phyloP scores from a whole-genome alignment of 2,888 invertebrate genomes.

The Teleogryllus oceanicus region DNA sequence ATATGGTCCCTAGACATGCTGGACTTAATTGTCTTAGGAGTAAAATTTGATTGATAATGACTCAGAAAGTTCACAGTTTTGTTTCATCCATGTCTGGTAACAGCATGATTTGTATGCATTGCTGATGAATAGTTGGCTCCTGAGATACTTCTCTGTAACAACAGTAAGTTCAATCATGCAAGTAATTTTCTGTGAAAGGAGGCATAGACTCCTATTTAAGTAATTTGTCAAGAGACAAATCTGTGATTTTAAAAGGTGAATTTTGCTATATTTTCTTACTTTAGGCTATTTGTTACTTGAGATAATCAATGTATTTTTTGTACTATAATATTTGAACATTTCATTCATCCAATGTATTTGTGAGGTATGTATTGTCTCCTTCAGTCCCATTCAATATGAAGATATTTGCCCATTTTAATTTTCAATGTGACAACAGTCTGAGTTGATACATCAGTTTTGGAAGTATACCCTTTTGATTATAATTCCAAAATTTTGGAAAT shows the following conservation, averaged over 20 bases:
- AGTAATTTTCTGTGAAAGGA: not conserved
- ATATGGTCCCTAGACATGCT: no score
- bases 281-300: slow-evolving; percentile 18
- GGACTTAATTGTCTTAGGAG: no score
- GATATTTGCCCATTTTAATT: not conserved
- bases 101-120: not conserved
- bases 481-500: not conserved
- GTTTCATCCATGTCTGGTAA: no score
- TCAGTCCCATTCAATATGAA: slow-evolving; percentile 5
- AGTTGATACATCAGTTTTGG: not conserved
- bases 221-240: not conserved
- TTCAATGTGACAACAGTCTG: not conserved
- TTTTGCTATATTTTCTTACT: slow-evolving; percentile 9
- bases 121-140: not conserved
- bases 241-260: not conserved
- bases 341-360: not conserved
- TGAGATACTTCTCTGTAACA: not conserved
- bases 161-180: not conserved
- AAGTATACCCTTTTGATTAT: slow-evolving; percentile 2
- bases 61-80: no score
- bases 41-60: no score
- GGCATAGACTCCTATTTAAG: not conserved
- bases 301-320: slow-evolving; percentile 11
- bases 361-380: not conserved
- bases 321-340: not conserved